Evolutionary conservation across 2,113 vertebrate genomes (phyloP), one percentile per base, ranked within the genome.

Genomic region (Hymenochirus boettgeri): DNA sequence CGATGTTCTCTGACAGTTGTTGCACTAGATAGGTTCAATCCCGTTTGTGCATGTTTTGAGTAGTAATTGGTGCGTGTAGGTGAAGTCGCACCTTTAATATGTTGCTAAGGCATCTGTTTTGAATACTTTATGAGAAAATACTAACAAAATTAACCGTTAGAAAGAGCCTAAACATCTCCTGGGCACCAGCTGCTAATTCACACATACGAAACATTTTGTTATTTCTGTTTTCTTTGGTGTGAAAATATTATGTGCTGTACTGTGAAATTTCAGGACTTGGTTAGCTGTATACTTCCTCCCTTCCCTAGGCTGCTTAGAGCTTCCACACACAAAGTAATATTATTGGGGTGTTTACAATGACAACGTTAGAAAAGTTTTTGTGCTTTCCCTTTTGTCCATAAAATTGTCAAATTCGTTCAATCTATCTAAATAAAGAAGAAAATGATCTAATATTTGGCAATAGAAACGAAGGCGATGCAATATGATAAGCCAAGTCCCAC

Each of bases 61-160:
- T n/a, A n/a, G n/a, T n/a, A n/a, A n/a, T n/a, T n/a, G n/a, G 52
- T 69, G 75, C 59, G 58, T 70, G 61, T 19, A 18, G 13, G 3
- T 56, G 60, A 75, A 59, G n/a, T 26, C 61, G 48, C 60, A 39
- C 59, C 61, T 71, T 58, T 75, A 15, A 70, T 73, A 60, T 77
- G 62, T 60, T 74, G 57, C 45, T 33, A 48, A 65, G 67, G 45
- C 26, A 52, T 72, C 33, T 75, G 70, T 62, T 80, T 72, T 73
- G 72, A 76, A 70, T 71, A 61, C 3, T 55, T 70, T 71, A 29
- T 13, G 25, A 57, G 61, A 73, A 55, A 62, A 25, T 62, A 42
- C 69, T 39, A 57, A 3, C 56, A 59, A 33, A 29, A 48, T 62
- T 33, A 25, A 33, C 64, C 57, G 18, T 72, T 70, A 53, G 61